These are phyloP conservation scores for Bombycilla garrulus DNA, from an alignment of 2,113 vertebrate genomes.

Conservation along the genomic window DNA sequence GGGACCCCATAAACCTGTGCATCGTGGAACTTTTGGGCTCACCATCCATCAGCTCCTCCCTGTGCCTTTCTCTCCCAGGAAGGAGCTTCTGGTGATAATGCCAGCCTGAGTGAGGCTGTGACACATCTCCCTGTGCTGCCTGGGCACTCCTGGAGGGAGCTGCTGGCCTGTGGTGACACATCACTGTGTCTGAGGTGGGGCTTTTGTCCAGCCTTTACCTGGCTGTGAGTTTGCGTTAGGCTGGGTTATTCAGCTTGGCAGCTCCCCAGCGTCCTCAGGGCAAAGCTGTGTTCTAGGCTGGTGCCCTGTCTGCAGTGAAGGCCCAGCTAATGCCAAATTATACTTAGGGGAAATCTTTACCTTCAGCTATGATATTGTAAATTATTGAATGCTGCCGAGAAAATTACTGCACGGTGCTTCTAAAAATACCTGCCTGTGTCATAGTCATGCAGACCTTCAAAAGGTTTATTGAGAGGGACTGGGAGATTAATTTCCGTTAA, in stretches of 20 bases:
- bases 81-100: not conserved
- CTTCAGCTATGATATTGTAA: constrained; percentile 50
- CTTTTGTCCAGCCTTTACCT: not conserved
- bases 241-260: constrained; percentile 39
- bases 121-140: not conserved
- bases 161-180: not conserved
- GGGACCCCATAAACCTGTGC: not conserved
- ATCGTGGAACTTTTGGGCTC: not conserved
- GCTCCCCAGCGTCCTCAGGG: constrained; percentile 35
- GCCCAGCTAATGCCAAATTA: constrained; percentile 56
- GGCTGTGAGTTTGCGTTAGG: constrained; percentile 35
- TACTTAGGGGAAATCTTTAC: constrained; percentile 58
- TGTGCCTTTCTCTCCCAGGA: not conserved
- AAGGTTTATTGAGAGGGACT: constrained; percentile 38
- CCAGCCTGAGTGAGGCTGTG: not conserved
- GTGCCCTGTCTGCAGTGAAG: constrained; percentile 65
- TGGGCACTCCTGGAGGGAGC: not conserved
- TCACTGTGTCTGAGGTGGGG: not conserved
- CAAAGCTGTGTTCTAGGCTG: constrained; percentile 8
- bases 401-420: not conserved
- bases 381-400: constrained; percentile 48
- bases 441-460: constrained; percentile 20
- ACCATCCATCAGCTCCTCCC: not conserved
- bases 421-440: constrained; percentile 54
- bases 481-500: constrained; percentile 57